phyloP scores from a whole-genome alignment of 2,888 invertebrate species.

The Oligia fasciuncula region DNA sequence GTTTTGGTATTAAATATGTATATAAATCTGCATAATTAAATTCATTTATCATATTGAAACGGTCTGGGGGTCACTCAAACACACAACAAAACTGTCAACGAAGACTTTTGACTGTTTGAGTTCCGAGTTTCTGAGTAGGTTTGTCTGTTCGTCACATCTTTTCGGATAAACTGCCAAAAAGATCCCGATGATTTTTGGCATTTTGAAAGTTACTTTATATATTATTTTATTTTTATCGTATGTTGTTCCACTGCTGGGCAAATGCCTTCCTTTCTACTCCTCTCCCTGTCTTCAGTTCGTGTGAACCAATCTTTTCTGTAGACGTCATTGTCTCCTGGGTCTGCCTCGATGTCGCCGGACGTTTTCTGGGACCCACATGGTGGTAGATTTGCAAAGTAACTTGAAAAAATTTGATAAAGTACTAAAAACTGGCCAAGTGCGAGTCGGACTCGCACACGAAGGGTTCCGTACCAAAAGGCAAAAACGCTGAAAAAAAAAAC shows the following conservation, averaged over 20 bases:
- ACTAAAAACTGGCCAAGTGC: no score
- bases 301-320: no score
- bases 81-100: not conserved
- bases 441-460: no score
- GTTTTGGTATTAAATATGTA: constrained; percentile 22
- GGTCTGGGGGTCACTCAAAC: constrained; percentile 34
- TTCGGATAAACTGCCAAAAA: not conserved
- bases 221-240: not conserved
- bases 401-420: not conserved
- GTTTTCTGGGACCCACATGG: no score
- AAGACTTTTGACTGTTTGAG: not conserved
- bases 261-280: no score
- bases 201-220: not conserved
- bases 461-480: no score
- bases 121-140: not conserved
- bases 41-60: constrained; percentile 50
- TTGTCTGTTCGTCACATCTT: not conserved
- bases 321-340: no score
- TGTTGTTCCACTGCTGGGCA: not conserved
- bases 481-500: no score
- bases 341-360: no score
- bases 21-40: constrained; percentile 39
- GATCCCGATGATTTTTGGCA: not conserved
- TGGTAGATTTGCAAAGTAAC: no score
- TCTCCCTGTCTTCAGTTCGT: no score